These are phyloP conservation scores for Chloroceryle aenea DNA, from an alignment of 2,113 vertebrate species.

Conservation along the genomic window DNA sequence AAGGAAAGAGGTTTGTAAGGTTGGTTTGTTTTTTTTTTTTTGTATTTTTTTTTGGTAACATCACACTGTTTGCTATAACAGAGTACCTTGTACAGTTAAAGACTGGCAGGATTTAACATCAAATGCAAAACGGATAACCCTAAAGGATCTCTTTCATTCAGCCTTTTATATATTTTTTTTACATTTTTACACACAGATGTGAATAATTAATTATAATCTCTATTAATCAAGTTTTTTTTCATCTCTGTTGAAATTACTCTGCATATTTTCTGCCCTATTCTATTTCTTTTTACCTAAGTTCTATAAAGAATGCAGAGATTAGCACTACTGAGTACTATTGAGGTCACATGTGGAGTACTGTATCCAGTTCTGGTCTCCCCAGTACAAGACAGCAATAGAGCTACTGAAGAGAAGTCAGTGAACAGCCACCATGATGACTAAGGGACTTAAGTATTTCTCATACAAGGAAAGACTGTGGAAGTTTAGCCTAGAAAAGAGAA, in stretches of 20 bases:
- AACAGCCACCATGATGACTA: neutral
- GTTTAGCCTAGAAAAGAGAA: neutral
- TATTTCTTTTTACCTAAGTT: neutral
- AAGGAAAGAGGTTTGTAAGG: neutral
- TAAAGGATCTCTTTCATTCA: neutral
- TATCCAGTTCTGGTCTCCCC: neutral
- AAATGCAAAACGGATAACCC: neutral
- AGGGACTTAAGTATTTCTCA: neutral
- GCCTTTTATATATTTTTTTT: neutral
- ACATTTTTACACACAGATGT: neutral
- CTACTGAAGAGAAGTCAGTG: neutral
- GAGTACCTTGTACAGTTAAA: neutral
- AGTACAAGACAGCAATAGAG: neutral
- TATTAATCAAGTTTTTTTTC: neutral
- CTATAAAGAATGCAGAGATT: neutral
- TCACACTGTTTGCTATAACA: neutral
- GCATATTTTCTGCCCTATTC: neutral
- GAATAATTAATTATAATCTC: neutral
- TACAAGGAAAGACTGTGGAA: neutral
- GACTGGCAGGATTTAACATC: neutral
- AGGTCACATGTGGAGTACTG: neutral
- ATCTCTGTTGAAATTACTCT: neutral
- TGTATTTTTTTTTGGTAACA: neutral
- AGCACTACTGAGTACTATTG: neutral
- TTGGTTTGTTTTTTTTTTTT: neutral